Percentiles rank a stretch among this genome's conserved stretches.
phyloP scores from a whole-genome alignment of 2,113 vertebrate genomes.

The Artemisiospiza belli region DNA sequence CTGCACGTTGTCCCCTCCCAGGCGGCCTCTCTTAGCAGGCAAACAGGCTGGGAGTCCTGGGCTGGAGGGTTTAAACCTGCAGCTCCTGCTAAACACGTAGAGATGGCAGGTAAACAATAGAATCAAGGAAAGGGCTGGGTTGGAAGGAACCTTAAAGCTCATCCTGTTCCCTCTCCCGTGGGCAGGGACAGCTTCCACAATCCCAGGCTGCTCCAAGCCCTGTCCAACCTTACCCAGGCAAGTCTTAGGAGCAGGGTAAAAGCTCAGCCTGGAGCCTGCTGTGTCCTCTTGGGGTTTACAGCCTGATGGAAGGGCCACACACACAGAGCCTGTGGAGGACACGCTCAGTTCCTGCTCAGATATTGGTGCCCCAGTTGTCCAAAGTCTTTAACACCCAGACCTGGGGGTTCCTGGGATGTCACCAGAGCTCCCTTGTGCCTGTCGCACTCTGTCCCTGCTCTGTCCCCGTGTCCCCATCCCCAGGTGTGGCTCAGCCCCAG shows the following conservation, averaged over 20 bases:
- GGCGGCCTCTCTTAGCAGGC: not conserved
- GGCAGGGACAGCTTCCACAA: not conserved
- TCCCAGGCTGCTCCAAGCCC: not conserved
- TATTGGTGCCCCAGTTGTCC: not conserved
- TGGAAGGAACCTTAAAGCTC: not conserved
- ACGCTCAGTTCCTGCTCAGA: not conserved
- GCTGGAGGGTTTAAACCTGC: not conserved
- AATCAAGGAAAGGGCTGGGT: not conserved
- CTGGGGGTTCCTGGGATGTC: not conserved
- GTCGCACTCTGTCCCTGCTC: not conserved
- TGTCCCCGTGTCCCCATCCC: fast-evolving
- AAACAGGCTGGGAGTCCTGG: not conserved
- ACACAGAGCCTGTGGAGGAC: not conserved
- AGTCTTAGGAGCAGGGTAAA: not conserved
- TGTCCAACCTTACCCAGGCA: not conserved
- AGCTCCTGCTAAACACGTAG: not conserved
- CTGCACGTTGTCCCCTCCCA: not conserved
- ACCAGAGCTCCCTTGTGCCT: not conserved
- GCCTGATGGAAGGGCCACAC: not conserved
- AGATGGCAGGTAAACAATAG: not conserved
- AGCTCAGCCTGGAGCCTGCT: not conserved
- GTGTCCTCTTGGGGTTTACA: not conserved
- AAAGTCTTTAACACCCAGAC: not conserved
- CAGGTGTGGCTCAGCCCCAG: not conserved
- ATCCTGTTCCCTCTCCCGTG: not conserved